Evolutionary conservation across 2,888 invertebrate genomes (phyloP).

Genomic region (Maniola hyperantus): DNA sequence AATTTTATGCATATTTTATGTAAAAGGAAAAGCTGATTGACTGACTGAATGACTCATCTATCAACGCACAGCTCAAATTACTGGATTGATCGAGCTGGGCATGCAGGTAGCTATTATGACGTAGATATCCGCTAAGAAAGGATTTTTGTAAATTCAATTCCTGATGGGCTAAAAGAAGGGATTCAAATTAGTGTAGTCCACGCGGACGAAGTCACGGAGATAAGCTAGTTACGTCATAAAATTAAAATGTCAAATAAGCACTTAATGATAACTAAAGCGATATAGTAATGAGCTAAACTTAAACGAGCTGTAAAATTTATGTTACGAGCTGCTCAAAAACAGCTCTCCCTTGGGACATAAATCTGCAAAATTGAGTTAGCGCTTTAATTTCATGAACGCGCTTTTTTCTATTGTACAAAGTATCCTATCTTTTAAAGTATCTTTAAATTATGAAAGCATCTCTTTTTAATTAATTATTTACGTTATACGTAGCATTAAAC

Average conservation of each 20-base stretch:
- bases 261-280: constrained; percentile 47
- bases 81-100: too few relatives aligned
- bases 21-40: too few relatives aligned
- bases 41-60: too few relatives aligned
- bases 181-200: too few relatives aligned
- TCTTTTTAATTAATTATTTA: not conserved
- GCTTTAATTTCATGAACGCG: constrained; percentile 49
- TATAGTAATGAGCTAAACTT: constrained; percentile 78
- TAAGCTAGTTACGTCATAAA: constrained; percentile 17
- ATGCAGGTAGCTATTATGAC: too few relatives aligned
- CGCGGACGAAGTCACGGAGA: too few relatives aligned
- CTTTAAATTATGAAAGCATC: not conserved
- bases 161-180: too few relatives aligned
- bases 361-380: constrained; percentile 68
- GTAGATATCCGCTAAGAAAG: too few relatives aligned
- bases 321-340: constrained; percentile 78
- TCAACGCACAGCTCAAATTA: too few relatives aligned
- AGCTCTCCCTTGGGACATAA: constrained; percentile 69
- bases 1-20: too few relatives aligned
- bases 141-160: too few relatives aligned
- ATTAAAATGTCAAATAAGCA: constrained; percentile 27
- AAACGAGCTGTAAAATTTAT: constrained; percentile 78
- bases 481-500: not conserved
- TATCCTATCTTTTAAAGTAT: not conserved
- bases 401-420: not conserved